Evolutionary conservation across 2,797 vertebrate species (phyloP).

Genomic region (Phalloptychus januarius): DNA sequence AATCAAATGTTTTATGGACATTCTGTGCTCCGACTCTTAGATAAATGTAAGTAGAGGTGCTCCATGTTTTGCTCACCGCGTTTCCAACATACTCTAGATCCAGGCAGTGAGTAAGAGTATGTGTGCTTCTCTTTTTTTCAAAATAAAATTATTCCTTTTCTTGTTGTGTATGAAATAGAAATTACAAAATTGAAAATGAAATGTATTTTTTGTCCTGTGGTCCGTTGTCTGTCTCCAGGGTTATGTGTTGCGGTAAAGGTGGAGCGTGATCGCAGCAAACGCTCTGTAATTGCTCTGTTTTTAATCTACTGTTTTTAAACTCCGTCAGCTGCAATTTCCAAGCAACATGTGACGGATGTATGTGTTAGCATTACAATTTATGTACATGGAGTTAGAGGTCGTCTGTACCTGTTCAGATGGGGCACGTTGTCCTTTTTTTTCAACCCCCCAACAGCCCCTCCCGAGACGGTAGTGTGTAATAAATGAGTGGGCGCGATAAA

Average conservation of each 20-base stretch:
- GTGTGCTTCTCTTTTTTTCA: not conserved
- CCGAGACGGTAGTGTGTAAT: conserved; percentile 69
- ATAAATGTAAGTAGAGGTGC: too few species aligned
- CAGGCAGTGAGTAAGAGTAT: not conserved
- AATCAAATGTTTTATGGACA: not conserved
- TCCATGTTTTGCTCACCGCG: not conserved
- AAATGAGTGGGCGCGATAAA: conserved; percentile 74
- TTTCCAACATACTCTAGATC: not conserved
- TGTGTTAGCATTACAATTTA: conserved; percentile 1
- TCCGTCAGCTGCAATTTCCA: not conserved
- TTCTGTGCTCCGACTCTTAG: not conserved
- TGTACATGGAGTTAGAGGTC: conserved; percentile 9
- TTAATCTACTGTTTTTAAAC: not conserved
- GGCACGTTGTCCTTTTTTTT: conserved; percentile 60
- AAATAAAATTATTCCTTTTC: not conserved
- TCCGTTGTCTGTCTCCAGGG: not conserved
- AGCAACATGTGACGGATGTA: not conserved
- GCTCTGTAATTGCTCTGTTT: not conserved
- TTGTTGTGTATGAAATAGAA: not conserved
- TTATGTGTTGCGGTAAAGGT: not conserved
- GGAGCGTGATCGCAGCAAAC: not conserved
- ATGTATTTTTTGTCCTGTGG: not conserved
- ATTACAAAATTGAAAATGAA: not conserved
- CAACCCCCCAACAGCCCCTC: conserved; percentile 39
- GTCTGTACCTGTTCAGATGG: conserved; percentile 29